Base-by-base conservation (phyloP, 1,140 invertebrate species). In the Nautilus pompilius region DNA sequence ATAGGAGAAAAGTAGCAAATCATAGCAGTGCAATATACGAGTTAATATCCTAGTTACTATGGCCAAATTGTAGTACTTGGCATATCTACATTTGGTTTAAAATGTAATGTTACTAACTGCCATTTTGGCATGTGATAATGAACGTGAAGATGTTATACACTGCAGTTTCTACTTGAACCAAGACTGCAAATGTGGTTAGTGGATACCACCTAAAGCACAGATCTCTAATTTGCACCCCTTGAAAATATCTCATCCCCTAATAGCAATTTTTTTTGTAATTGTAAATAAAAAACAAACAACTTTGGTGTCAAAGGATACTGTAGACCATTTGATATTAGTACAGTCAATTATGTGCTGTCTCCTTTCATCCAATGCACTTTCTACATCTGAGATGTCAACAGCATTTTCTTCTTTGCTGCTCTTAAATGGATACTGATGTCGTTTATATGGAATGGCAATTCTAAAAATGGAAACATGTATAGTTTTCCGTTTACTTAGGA, bases 321-420 rank as follows among this genome's bases (percentile, higher is more conserved):
- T 74, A 20, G 56, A 62, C 75, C 73, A 77, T n/a, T 62, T 58
- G 34, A 79, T 73, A 51, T 79, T 73, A 10, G 77, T 68, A 64
- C 71, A 75, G 20, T 57, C 65, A 17, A 68, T 62, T 29, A 79
- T 59, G 24, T 63, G 65, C 30, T 67, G 63, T 60, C 75, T 76
- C 58, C 65, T 63, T 33, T 24, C 32, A 34, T 58, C 56, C 20
- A 58, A 15, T 28, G 54, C 68, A 32, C 68, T 61, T 17, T 49
- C 55, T 13, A 48, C 62, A 2, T 48, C 34, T 5, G 61, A 32
- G 28, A 56, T 57, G 26, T 51, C 32, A 22, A 36, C 32, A 36
- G 54, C 26, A 58, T 58, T 6, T 53, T 54, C 45, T 63, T 58
- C 26, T 60, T 13, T 61, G 2, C 59, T 45, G 22, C 33, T 53